Evolutionary conservation across 2,888 invertebrate species (phyloP), one percentile per base, ranked within the genome.

Genomic region (Cantharis flavilabris): DNA sequence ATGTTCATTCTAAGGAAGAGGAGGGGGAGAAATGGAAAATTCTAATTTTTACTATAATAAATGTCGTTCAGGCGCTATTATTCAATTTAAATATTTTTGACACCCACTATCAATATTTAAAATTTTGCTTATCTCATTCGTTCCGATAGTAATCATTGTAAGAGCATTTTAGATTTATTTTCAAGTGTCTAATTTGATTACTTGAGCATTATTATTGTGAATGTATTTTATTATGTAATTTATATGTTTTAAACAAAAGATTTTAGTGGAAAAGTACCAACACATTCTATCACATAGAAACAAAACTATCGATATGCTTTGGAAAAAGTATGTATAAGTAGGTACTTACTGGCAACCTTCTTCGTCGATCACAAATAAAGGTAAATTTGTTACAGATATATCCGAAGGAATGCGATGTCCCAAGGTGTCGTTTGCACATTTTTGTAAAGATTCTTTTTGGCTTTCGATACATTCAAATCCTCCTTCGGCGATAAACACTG

Each of bases 401-500:
- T 72, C 72, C 3, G 23, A 14, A 16, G 72, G 63, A 30, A 72
- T 72, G 3, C 63, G 64, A 72, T 72, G 72, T 23, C 28, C 26
- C 18, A 72, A 72, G 7, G 63, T 72, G 4, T 26, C 14, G 30
- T 72, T 72, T 14, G 33, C 64, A 16, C 72, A 72, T 16, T 20
- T 9, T 65, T 72, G 64, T 1, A 72, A 11, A 14, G 7, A 33
- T 0, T 63, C 64, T 11, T 65, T 23, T 65, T 72, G n/a, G 16
- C 72, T 72, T 63, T 72, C 26, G 28, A 72, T 28, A 30, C 72
- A 72, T 28, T 72, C 72, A 14, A 72, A 72, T 28, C 72, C 72
- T 13, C 72, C 72, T 65, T 72, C 72, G 2, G 72, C 72, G 4
- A 72, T 62, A 65, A 72, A 72, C 64, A 72, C 72, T 72, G n/a